Evolutionary conservation across 2,797 vertebrate species (phyloP).

Genomic region (Vipera ursinii): DNA sequence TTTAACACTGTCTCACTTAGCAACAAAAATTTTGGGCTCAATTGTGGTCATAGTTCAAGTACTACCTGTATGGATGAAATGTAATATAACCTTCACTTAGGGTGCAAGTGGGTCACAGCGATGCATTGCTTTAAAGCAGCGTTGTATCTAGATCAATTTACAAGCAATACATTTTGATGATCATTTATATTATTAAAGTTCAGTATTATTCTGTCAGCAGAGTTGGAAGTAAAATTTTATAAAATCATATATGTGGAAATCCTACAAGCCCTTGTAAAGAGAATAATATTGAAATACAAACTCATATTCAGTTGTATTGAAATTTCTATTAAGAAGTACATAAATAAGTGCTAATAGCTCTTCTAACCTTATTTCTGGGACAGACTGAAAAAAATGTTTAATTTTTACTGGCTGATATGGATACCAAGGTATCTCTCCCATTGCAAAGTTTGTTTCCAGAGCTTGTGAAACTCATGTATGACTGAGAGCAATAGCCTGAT

Average conservation of each 20-base stretch:
- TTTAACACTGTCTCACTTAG: not conserved
- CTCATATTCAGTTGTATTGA: not conserved
- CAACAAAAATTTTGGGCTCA: not conserved
- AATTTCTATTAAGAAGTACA: not conserved
- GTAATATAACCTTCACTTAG: slow-evolving; percentile 32
- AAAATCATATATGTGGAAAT: not conserved
- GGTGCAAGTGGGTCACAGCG: not conserved
- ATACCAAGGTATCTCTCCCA: not conserved
- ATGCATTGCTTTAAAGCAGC: not conserved
- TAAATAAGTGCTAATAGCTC: not conserved
- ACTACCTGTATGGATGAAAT: slow-evolving; percentile 42
- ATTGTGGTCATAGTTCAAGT: not conserved
- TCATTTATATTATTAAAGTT: not conserved
- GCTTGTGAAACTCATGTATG: not conserved
- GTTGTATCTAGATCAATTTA: not conserved
- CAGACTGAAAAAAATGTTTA: not conserved
- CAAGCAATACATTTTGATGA: not conserved
- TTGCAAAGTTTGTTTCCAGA: not conserved
- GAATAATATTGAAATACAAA: not conserved
- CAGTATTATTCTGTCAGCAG: not conserved
- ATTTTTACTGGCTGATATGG: not conserved
- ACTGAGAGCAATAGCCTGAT: slow-evolving; percentile 12
- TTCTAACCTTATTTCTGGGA: not conserved
- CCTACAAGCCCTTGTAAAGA: not conserved
- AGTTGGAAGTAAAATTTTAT: not conserved